These are phyloP conservation scores for Bostrychus sinensis DNA, from an alignment of 2,113 vertebrate species.

Conservation along the genomic window DNA sequence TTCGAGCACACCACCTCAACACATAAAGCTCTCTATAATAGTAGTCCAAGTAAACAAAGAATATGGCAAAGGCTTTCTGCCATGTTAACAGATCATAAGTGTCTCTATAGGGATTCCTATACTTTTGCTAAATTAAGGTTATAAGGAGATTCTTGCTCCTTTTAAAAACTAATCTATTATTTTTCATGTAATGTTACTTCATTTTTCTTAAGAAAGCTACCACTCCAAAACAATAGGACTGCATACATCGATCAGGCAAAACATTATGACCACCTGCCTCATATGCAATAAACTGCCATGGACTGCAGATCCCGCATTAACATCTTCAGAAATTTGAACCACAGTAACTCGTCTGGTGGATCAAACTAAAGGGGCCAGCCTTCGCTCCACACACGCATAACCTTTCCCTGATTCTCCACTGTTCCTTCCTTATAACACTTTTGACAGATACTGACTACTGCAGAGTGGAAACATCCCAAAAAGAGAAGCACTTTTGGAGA, in stretches of 20 bases:
- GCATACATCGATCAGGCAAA: background rate
- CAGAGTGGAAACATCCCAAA: too few species aligned
- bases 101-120: slow-evolving; percentile 16
- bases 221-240: background rate
- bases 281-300: too few species aligned
- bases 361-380: too few species aligned
- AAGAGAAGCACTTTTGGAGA: too few species aligned
- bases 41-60: slow-evolving; percentile 36
- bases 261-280: background rate
- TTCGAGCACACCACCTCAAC: slow-evolving; percentile 8
- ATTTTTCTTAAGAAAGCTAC: background rate
- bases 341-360: too few species aligned
- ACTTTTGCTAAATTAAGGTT: slow-evolving; percentile 46
- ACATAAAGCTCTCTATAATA: slow-evolving; percentile 31
- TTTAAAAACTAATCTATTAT: slow-evolving; percentile 16
- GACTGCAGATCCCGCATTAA: too few species aligned
- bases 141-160: slow-evolving; percentile 26
- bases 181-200: background rate
- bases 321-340: too few species aligned
- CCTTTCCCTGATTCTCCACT: too few species aligned
- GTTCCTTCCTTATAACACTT: too few species aligned
- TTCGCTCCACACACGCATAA: too few species aligned
- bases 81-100: slow-evolving; percentile 7
- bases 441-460: too few species aligned
- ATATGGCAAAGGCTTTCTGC: slow-evolving; percentile 19